Percentiles rank a stretch among this genome's conserved stretches.
These are phyloP conservation scores for Norana najaformis DNA, from an alignment of 2,888 invertebrate genomes.

Conservation along the genomic window DNA sequence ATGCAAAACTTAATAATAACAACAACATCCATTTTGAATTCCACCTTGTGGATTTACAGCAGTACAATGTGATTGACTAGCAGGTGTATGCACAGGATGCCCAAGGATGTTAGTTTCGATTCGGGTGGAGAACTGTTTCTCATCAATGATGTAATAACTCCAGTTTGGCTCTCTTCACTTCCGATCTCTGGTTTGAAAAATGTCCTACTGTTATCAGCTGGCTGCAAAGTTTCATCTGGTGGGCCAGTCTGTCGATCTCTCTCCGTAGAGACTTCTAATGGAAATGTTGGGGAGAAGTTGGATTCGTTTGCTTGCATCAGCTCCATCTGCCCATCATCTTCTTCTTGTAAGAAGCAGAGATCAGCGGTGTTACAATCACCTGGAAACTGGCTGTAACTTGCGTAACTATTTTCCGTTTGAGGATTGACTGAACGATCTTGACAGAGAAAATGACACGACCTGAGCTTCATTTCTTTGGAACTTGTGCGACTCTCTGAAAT, in stretches of 20 bases:
- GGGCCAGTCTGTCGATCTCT: background rate
- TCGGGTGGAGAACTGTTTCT: slow-evolving; percentile 2
- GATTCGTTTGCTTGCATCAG: background rate
- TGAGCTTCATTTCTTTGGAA: background rate
- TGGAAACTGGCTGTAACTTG: background rate
- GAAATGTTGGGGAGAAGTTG: background rate
- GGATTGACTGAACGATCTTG: slow-evolving; percentile 10
- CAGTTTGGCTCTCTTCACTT: background rate
- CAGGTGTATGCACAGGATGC: background rate
- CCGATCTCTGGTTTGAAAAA: background rate
- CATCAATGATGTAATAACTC: background rate
- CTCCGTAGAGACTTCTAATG: background rate
- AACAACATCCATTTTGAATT: slow-evolving; percentile 6
- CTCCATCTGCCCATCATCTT: background rate
- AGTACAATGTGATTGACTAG: background rate
- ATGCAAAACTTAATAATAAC: background rate
- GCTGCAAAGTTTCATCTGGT: slow-evolving; percentile 4
- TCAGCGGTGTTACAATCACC: background rate
- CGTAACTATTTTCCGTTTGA: background rate
- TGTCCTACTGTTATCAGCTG: background rate
- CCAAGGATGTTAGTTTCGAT: background rate
- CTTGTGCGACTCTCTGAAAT: background rate
- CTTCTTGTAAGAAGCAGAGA: background rate
- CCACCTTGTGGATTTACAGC: background rate
- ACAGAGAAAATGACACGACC: slow-evolving; percentile 19